phyloP scores from a whole-genome alignment of 2,797 vertebrate species.

The Columba guinea region DNA sequence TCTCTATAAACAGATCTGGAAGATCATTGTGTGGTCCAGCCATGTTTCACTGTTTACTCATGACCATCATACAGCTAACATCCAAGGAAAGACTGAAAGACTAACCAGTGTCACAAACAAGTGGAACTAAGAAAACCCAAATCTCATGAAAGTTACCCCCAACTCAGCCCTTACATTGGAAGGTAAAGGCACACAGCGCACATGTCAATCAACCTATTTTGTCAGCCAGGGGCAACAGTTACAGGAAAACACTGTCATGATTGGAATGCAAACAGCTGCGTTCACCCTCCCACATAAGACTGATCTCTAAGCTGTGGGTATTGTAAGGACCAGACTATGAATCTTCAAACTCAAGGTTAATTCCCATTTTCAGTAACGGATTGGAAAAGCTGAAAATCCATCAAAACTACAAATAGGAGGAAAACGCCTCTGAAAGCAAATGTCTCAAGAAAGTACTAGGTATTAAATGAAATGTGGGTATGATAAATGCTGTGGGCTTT shows the following conservation, averaged over 20 bases:
- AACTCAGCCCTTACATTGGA: neutral
- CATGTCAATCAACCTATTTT: neutral
- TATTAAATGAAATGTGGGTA: neutral
- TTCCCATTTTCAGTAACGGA: conserved; percentile 25
- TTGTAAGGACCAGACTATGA: conserved; percentile 4
- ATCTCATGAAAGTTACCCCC: neutral
- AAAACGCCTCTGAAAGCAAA: conserved; percentile 13
- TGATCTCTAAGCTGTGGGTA: neutral
- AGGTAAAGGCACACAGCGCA: neutral
- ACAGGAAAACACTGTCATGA: neutral
- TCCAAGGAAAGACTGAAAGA: neutral
- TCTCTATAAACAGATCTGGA: neutral
- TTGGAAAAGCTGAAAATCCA: conserved; percentile 48
- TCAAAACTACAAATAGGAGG: conserved; percentile 30
- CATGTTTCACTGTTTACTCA: neutral
- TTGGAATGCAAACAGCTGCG: neutral
- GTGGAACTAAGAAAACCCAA: neutral
- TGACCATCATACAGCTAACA: neutral
- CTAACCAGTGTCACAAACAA: neutral
- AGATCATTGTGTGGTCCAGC: neutral
- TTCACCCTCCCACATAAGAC: neutral
- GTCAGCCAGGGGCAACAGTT: neutral
- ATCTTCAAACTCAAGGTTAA: conserved; percentile 58
- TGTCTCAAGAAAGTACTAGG: neutral
- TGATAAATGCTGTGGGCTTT: neutral